Conservation (phyloP, 2,888 invertebrate species). For the Anoplius nigerrimus region DNA sequence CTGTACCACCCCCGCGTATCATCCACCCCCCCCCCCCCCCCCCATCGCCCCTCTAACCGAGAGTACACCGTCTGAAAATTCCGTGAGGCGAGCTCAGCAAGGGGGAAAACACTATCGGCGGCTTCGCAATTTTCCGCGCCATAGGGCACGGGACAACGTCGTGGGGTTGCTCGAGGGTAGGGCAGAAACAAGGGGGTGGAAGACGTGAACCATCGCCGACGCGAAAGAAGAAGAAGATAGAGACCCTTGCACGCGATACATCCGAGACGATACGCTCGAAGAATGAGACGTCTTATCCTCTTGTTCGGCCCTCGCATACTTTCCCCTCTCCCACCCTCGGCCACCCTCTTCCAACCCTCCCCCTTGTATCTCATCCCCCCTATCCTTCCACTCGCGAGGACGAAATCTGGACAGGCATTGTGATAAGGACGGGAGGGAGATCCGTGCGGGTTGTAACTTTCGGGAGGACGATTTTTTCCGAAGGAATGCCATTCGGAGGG, state of each 20-base stretch:
- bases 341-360: neutral
- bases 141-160: slow-evolving; percentile 45
- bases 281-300: slow-evolving; percentile 5
- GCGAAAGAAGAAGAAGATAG: slow-evolving; percentile 14
- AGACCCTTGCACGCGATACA: slow-evolving; percentile 36
- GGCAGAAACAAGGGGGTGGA: neutral
- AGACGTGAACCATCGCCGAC: neutral
- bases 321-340: slow-evolving; percentile 1
- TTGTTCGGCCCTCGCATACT: slow-evolving; percentile 5
- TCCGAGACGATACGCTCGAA: slow-evolving; percentile 23
- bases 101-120: slow-evolving; percentile 48
- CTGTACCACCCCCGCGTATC: neutral
- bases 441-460: too few relatives aligned
- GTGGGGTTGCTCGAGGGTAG: neutral
- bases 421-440: too few relatives aligned
- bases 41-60: neutral
- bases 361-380: neutral
- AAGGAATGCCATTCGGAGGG: too few relatives aligned
- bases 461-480: too few relatives aligned
- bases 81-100: slow-evolving; percentile 29
- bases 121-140: slow-evolving; percentile 61
- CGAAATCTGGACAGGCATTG: too few relatives aligned
- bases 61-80: slow-evolving; percentile 36
- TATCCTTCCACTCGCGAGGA: too few relatives aligned
- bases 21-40: neutral